Evolutionary conservation across 2,888 invertebrate species (phyloP), one percentile per base, ranked within the genome.

Genomic region (Lasius platythorax): DNA sequence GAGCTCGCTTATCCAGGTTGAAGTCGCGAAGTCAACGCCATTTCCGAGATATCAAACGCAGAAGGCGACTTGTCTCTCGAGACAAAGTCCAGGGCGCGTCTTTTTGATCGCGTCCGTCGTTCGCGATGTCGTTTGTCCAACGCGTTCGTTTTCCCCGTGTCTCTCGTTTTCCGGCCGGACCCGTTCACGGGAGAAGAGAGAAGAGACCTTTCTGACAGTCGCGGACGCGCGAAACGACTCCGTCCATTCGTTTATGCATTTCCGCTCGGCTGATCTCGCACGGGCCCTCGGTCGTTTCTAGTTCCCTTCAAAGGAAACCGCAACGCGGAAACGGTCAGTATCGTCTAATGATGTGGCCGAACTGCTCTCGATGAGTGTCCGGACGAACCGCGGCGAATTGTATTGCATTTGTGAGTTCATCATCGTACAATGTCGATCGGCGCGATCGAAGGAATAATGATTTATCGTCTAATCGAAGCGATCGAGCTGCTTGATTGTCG

Each of bases 291-390:
- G 85, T 83, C 84, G 88, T 88, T 86, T 85, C 83, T 82, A 79
- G 82, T 83, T 82, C 28, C 83, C 92, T 88, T 94, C 94, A 95
- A 94, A 94, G 95, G 94, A 93, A 94, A 94, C 94, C 95, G 86
- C 94, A 93, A 86, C 85, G 88, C 85, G 88, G 84, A 92, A 90
- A 90, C 89, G 90, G 91, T 91, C 92, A 91, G 92, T 90, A 86
- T 89, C 87, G 86, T 93, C 92, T 94, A 94, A 95, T 93, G 94
- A 95, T 94, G 94, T 92, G 94, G 94, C 93, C 88, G 87, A 91
- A 92, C 89, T 91, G 87, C 76, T 67, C 82, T 70, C 61, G 87
- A 46, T 63, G 43, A 63, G 82, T 28, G 18, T 68, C n/a, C 28
- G 33, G 66, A 84, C 79, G 87, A 89, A 87, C 86, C 89, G 87